Conservation (phyloP, 2,113 vertebrate species). For the Hippopotamus amphibius region DNA sequence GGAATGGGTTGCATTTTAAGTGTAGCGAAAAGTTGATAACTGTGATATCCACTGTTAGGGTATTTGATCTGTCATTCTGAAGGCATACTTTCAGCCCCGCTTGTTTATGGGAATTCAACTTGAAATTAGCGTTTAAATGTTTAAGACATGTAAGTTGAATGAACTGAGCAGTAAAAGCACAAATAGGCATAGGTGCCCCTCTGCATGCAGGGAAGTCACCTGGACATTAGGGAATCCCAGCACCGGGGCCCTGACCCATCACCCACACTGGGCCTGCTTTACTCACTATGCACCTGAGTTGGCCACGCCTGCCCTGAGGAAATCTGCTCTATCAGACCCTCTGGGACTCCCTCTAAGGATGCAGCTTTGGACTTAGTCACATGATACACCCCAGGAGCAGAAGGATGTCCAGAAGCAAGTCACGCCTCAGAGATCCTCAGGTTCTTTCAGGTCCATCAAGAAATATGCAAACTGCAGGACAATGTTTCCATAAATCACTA, state of each 20-base stretch:
- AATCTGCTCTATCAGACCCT: not conserved
- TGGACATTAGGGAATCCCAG: not conserved
- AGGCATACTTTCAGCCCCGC: not conserved
- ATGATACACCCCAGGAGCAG: not conserved
- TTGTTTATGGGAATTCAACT: not conserved
- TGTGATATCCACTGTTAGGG: rapidly evolving
- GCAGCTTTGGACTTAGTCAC: not conserved
- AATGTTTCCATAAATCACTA: not conserved
- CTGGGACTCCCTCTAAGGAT: not conserved
- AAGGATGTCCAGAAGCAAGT: not conserved
- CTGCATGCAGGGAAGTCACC: not conserved
- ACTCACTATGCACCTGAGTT: not conserved
- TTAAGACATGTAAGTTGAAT: not conserved
- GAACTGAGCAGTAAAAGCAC: not conserved
- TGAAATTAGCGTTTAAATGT: not conserved
- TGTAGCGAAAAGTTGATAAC: not conserved
- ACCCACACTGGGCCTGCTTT: rapidly evolving
- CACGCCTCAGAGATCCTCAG: not conserved
- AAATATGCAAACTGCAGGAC: not conserved
- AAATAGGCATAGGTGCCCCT: not conserved
- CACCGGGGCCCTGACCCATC: not conserved
- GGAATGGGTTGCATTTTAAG: not conserved
- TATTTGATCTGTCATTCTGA: not conserved
- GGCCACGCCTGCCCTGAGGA: not conserved
- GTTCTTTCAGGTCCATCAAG: not conserved